Base-by-base conservation (phyloP, 2,113 vertebrate genomes). In the Trochalopteron elliotii region DNA sequence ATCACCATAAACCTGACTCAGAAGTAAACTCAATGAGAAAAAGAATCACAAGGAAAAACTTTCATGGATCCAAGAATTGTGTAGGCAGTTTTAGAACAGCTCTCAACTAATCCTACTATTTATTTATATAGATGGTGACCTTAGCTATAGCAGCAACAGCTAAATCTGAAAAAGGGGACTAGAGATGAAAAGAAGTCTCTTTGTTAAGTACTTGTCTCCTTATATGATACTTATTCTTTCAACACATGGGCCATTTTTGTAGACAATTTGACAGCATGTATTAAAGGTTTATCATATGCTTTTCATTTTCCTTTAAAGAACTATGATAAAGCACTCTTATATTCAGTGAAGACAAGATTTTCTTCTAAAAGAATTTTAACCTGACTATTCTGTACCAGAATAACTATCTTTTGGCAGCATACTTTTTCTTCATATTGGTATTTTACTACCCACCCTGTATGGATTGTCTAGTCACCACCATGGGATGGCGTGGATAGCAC, bases 191-290 rank as follows among this genome's bases (percentile, higher is more conserved):
- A 88, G 68, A 82, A 93, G 82, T 67, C 59, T 96, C 42, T 95
- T 96, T 96, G 78, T 95, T 93, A 91, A 90, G 75, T 94, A 78
- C 93, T 94, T 89, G 89, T 93, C 89, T 96, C 78, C 82, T 95
- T 84, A 83, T 63, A 94, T 76, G 87, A 82, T 94, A 74, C 75
- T 93, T 96, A 83, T 87, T 96, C 91, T 95, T 96, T 97, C 90
- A 96, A 96, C 93, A 97, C 85, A 86, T 96, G 49, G 87, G 92
- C 90, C 95, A 95, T 93, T 96, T 96, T 91, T 96, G 85, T 92
- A 96, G 94, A 97, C 93, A 96, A 96, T 89, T 76, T 85, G 90
- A 95, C 92, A 97, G 91, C 89, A 80, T 76, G 90, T 95, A 95
- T 96, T 93, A 96, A 95, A 96, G 91, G 87, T 94, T 97, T 94